Evolutionary conservation across 2,797 vertebrate species (phyloP), one percentile per base, ranked within the genome.

Genomic region (Heliangelus exortis): DNA sequence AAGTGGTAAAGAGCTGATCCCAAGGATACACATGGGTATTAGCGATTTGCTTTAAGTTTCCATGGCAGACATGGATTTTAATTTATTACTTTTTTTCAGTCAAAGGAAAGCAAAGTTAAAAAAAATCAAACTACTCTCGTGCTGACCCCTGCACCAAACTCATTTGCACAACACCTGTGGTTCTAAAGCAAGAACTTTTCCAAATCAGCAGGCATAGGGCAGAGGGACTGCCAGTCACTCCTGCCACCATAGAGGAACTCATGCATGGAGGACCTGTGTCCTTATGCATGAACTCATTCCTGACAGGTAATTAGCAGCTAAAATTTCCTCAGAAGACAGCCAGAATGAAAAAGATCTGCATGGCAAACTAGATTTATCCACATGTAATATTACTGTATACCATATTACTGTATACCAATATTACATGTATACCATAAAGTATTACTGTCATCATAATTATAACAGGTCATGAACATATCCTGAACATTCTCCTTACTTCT

Each of bases 11-110:
- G 67, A 94, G 81, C 63, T 63, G 72, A 94, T 89, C n/a, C 25
- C 34, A 61, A 61, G 7, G 5, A 41, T 58, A 79, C 45, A 75
- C 62, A 65, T 61, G 78, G 14, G 26, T 87, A 12, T 48, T 73
- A 10, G 28, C 67, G 62, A 86, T 62, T 91, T 90, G 77, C 54
- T 78, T 48, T 67, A 47, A 4, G 23, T 93, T 96, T 96, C 84
- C 68, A 50, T 84, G 33, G 39, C 41, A 87, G 63, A 80, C 28
- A 54, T 18, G 31, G 14, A 65, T 21, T 11, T 12, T 15, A 21
- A 21, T 8, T 16, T 39, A 39, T 65, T 33, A 43, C 79, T n/a
- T 18, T 17, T 33, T 71, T 85, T 31, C 12, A 59, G 33, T 90
- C n/a, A 75, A 84, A 29, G n/a, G 83, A 87, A 19, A 74, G 3